Evolutionary conservation across 2,113 vertebrate species (phyloP).

Genomic region (Scolopax mira): DNA sequence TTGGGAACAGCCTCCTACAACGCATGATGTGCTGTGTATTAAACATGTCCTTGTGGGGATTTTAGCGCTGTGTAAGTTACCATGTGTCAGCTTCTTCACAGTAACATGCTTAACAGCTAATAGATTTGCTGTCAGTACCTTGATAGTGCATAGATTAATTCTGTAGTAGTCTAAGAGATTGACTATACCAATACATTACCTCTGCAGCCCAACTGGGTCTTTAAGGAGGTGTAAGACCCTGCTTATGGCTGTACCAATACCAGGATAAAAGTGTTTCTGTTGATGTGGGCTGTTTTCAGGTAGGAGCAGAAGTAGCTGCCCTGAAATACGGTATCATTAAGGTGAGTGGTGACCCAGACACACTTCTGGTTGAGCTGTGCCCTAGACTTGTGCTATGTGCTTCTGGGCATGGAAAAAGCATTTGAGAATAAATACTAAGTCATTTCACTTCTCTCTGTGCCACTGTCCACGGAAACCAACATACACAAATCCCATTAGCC

Average conservation of each 20-base stretch:
- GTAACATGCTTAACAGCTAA: neutral
- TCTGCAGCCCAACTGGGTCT: neutral
- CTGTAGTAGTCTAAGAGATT: neutral
- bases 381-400: neutral
- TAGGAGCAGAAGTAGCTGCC: neutral
- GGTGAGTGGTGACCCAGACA: neutral
- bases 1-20: neutral
- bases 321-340: neutral
- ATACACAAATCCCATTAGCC: neutral
- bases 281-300: neutral
- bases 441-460: neutral
- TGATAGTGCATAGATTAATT: neutral
- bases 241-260: neutral
- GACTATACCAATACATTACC: neutral
- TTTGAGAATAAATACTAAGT: neutral
- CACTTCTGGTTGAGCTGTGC: neutral
- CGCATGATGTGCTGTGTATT: neutral
- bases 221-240: neutral
- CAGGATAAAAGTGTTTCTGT: fast-evolving
- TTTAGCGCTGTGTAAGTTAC: neutral
- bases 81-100: neutral
- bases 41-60: neutral
- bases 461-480: neutral
- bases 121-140: neutral
- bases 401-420: neutral